A percentile compares a stretch with the other conserved stretches of the same genome.
Conservation (phyloP, 2,888 invertebrate genomes). For the Creontiades dilutus region DNA sequence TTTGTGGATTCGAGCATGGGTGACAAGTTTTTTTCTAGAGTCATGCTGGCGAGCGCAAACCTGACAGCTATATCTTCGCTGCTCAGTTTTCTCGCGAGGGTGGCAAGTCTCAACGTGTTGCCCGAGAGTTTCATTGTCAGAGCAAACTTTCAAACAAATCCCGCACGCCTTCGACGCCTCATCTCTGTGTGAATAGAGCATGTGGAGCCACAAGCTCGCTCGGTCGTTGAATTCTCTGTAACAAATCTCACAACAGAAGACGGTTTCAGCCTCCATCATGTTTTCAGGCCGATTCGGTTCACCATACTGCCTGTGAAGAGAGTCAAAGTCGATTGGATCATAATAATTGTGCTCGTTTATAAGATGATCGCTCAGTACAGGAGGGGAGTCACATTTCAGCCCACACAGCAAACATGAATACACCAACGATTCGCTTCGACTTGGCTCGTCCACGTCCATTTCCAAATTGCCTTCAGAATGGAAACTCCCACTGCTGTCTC, state of each 20-base stretch:
- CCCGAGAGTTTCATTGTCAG: constrained; percentile 79
- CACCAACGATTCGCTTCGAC: constrained; percentile 5
- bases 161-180: constrained; percentile 81
- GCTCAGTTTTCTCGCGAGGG: constrained; percentile 76
- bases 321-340: constrained; percentile 70
- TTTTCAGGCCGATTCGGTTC: constrained; percentile 76
- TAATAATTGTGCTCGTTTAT: constrained; percentile 80
- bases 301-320: constrained; percentile 75
- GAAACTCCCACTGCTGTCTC: constrained; percentile 40
- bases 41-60: constrained; percentile 82
- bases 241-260: constrained; percentile 80
- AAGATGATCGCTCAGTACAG: constrained; percentile 80
- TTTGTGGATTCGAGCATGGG: constrained; percentile 81
- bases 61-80: constrained; percentile 77
- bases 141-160: constrained; percentile 81
- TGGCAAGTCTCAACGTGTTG: constrained; percentile 80
- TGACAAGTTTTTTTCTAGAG: constrained; percentile 80
- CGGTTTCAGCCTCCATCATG: constrained; percentile 79
- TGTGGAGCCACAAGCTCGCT: constrained; percentile 81
- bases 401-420: constrained; percentile 81
- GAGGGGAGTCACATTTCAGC: constrained; percentile 79
- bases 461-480: constrained; percentile 56
- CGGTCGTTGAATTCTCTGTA: constrained; percentile 80
- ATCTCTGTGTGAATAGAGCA: constrained; percentile 81
- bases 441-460: constrained; percentile 40